Percentiles rank a stretch among this genome's conserved stretches.
phyloP scores from a whole-genome alignment of 2,888 invertebrate species.

The Ophraella communa region DNA sequence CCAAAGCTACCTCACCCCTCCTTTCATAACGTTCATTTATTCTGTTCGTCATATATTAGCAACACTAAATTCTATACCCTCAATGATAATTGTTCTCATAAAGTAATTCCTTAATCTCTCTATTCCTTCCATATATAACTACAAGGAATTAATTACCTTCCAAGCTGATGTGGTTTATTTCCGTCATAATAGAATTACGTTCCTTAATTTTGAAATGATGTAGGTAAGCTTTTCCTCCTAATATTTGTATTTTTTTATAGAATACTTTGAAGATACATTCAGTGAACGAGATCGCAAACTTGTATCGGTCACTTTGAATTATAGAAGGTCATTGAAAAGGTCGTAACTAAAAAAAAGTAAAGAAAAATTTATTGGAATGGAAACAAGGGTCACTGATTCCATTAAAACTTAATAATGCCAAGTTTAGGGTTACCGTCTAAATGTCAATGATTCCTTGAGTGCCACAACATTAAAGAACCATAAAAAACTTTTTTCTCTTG shows the following conservation, averaged over 20 bases:
- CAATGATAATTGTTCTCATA: constrained; percentile 8
- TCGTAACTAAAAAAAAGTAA: neutral
- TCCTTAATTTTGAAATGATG: neutral
- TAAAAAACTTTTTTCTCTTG: neutral
- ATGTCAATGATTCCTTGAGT: constrained; percentile 9
- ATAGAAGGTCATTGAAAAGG: constrained; percentile 1
- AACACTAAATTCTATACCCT: constrained; percentile 5
- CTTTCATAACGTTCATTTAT: constrained; percentile 1
- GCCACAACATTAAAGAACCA: neutral
- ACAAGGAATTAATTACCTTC: constrained; percentile 7
- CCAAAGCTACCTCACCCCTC: neutral
- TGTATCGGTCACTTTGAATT: constrained; percentile 1
- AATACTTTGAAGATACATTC: no score
- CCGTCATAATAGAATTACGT: constrained; percentile 3
- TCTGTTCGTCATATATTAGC: constrained; percentile 3
- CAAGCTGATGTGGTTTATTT: constrained; percentile 1
- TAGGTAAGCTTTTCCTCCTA: no score
- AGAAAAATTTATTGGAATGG: neutral
- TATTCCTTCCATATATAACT: constrained; percentile 5
- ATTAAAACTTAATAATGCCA: constrained; percentile 1
- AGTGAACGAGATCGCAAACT: neutral
- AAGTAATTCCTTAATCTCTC: neutral
- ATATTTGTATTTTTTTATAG: no score
- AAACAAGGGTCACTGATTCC: constrained; percentile 5
- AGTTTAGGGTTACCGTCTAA: constrained; percentile 1